These are phyloP conservation scores for Panagrolaimus sp. DNA, from an alignment of 1,140 invertebrate species.

Conservation along the genomic window DNA sequence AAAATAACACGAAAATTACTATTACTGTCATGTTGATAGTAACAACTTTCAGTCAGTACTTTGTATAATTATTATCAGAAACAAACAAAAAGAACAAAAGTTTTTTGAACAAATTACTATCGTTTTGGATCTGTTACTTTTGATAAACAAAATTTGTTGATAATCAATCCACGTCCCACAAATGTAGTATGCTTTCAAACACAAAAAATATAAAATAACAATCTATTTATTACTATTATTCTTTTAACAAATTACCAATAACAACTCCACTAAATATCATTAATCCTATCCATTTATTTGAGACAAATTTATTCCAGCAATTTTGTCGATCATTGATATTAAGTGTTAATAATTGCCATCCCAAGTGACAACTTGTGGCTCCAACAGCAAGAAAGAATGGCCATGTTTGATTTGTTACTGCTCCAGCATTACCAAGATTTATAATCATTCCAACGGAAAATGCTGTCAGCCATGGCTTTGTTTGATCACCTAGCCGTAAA, in stretches of 20 bases:
- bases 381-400: constrained; percentile 69
- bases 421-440: constrained; percentile 64
- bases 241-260: background rate
- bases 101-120: too few species aligned
- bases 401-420: constrained; percentile 69
- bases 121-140: too few species aligned
- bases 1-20: too few species aligned
- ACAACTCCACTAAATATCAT: constrained; percentile 71
- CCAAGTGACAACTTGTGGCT: constrained; percentile 68
- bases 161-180: too few species aligned
- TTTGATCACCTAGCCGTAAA: constrained; percentile 35
- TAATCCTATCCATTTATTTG: constrained; percentile 79
- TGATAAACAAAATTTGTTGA: too few species aligned
- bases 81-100: too few species aligned
- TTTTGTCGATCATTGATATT: constrained; percentile 76
- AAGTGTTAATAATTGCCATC: constrained; percentile 71
- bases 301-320: constrained; percentile 81
- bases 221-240: too few species aligned
- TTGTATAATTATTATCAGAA: too few species aligned
- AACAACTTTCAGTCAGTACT: too few species aligned
- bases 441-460: constrained; percentile 69
- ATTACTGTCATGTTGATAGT: too few species aligned
- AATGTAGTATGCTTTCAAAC: too few species aligned
- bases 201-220: too few species aligned
- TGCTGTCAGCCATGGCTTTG: constrained; percentile 66